Evolutionary conservation across 2,888 invertebrate genomes (phyloP).

Genomic region (Coecobrya sp.): DNA sequence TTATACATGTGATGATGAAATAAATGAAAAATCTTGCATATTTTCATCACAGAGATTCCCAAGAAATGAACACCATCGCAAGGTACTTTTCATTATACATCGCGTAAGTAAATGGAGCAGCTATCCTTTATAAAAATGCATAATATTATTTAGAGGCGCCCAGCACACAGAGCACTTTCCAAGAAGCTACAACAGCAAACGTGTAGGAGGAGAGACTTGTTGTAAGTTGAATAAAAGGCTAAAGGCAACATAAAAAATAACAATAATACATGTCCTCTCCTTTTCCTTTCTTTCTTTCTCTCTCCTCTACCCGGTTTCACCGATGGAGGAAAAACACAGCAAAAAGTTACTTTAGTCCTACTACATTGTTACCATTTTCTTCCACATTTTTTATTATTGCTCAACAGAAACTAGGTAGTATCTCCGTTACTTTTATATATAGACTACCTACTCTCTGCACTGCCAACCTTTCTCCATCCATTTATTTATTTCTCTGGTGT

Average conservation of each 20-base stretch:
- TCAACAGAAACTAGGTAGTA: background rate
- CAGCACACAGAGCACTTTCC: background rate
- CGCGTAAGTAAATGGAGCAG: background rate
- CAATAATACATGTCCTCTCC: background rate
- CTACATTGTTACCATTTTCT: background rate
- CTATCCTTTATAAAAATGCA: background rate
- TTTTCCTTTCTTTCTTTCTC: background rate
- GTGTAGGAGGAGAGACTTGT: conserved; percentile 1
- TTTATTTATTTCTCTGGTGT: conserved; percentile 38
- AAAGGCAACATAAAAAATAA: conserved; percentile 28
- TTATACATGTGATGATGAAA: background rate
- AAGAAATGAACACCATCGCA: background rate
- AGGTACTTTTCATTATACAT: background rate
- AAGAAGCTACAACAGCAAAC: background rate
- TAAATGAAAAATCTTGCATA: conserved; percentile 51
- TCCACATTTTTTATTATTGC: background rate
- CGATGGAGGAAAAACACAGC: background rate
- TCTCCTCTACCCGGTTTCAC: background rate
- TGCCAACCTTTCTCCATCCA: background rate
- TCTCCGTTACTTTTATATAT: background rate
- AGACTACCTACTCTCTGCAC: background rate
- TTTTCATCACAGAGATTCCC: conserved; percentile 25
- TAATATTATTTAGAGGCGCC: background rate
- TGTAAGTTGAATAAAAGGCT: conserved; percentile 1
- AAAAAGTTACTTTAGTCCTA: background rate